Conservation (phyloP, 2,797 vertebrate species). For the Allobates femoralis region DNA sequence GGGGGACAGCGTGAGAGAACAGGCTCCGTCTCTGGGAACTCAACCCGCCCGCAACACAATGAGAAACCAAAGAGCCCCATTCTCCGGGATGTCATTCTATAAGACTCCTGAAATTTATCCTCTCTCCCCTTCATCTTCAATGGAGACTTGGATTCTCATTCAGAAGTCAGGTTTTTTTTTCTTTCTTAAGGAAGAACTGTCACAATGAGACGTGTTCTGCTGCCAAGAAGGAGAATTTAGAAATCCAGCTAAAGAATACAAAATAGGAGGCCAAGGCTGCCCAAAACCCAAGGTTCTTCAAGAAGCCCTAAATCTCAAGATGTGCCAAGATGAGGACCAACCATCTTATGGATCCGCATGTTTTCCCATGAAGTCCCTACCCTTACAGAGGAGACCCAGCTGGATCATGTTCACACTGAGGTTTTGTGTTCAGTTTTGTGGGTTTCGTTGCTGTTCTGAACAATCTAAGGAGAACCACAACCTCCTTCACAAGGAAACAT, state of each 20-base stretch:
- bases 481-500: too few species aligned
- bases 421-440: too few species aligned
- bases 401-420: too few species aligned
- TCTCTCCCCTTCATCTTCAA: conserved; percentile 14
- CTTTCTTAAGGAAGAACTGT: background rate
- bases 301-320: background rate
- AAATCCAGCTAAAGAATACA: background rate
- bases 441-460: too few species aligned
- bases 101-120: conserved; percentile 53
- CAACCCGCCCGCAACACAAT: conserved; percentile 79
- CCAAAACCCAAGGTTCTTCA: background rate
- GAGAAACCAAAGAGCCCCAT: conserved; percentile 62
- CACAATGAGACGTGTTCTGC: background rate
- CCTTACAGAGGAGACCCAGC: too few species aligned
- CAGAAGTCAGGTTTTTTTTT: background rate
- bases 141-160: background rate
- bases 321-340: too few species aligned
- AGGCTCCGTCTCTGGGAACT: conserved; percentile 84
- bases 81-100: conserved; percentile 72
- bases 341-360: too few species aligned
- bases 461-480: too few species aligned
- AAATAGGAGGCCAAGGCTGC: background rate
- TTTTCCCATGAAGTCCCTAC: too few species aligned
- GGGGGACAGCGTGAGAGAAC: conserved; percentile 87
- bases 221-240: background rate